Evolutionary conservation across 2,888 invertebrate species (phyloP), one percentile per base, ranked within the genome.

Genomic region (Erannis defoliaria): DNA sequence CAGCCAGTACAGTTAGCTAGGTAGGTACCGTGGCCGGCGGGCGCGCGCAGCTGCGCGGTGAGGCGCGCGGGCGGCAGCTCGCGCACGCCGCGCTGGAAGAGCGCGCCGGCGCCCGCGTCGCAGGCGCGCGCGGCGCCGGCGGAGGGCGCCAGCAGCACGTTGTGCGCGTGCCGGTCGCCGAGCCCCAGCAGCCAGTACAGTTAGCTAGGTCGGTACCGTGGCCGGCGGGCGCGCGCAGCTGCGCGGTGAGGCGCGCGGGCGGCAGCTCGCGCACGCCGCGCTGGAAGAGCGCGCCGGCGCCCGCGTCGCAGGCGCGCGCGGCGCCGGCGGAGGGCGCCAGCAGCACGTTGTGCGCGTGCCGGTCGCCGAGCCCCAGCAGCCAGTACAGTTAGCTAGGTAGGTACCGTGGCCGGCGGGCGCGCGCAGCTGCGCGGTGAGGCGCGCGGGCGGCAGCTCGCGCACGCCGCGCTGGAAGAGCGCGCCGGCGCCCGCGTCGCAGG

Each of bases 41-140:
- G 80, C 75, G 0, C 23, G 83, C 82, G 45, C 0, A 83, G 58
- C 54, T 43, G 53, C 37, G 31, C n/a, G 12, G 51, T 31, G 50
- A 88, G 78, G 0, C 87, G 55, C 0, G 87, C 85, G 5, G 86
- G 81, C 0, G 82, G 80, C 5, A 77, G 60, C 45, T 87, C 88
- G 0, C 48, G 9, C 72, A 0, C 49, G 35, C 14, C 23, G 9
- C 35, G 50, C 50, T 14, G 16, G 37, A 16, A 14, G 6, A 26
- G 37, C 26, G 35, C 23, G 23, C 21, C 23, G 0, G 81, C 77
- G 0, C 80, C n/a, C n/a, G n/a, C n/a, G n/a, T n/a, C n/a, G n/a
- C n/a, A n/a, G 26, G 9, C 23, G n/a, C n/a, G n/a, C n/a, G n/a
- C n/a, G n/a, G n/a, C n/a, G 78, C 35, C 88, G 86, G 68, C 10